Evolutionary conservation across 2,888 invertebrate genomes (phyloP), one percentile per base, ranked within the genome.

Genomic region (Watsonalla binaria): DNA sequence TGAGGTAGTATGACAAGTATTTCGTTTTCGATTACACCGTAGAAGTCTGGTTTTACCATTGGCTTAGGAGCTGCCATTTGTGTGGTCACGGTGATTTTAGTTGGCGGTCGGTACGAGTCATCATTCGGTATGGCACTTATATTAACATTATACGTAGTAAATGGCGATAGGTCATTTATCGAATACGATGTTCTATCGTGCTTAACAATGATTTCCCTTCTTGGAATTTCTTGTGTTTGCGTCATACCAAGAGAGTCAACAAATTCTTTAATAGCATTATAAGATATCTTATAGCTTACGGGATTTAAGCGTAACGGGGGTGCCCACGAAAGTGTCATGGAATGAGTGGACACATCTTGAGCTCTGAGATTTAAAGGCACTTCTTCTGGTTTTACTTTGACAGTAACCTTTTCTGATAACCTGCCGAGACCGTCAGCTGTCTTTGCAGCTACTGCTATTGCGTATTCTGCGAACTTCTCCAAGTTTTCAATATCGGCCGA

Each of bases 61-160:
- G 97, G 97, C 70, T 97, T 97, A 0, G 98, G 98, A 0, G 97
- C 97, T 46, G 98, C 98, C 97, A 98, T 98, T 87, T 98, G 97
- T 0, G 98, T 98, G 4, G 98, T 98, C 0, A 98, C 97, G 0
- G 96, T 97, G 51, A 98, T 97, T 84, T 96, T 96, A 0, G 97
- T 97, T 0, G 98, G 97, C 6, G 98, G 98, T 65, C 96, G 92
- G 78, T 97, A 97, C 4, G 94, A 93, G 60, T 94, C 94, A 70
- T 97, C 97, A 51, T 94, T 93, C 2, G 97, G 97, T 62, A 97
- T 94, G 51, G 97, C 97, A 82, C 96, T 97, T 11, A 97, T 96
- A 78, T 98, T 98, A 0, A 98, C 97, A 79, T 95, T 96, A 78
- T 98, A 98, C 0, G 97, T 98, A 11, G 98, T 98, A 78, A 98